A percentile compares a stretch with the other conserved stretches of the same genome.
Conservation (phyloP, 2,888 invertebrate genomes). For the Camponotus fellah region DNA sequence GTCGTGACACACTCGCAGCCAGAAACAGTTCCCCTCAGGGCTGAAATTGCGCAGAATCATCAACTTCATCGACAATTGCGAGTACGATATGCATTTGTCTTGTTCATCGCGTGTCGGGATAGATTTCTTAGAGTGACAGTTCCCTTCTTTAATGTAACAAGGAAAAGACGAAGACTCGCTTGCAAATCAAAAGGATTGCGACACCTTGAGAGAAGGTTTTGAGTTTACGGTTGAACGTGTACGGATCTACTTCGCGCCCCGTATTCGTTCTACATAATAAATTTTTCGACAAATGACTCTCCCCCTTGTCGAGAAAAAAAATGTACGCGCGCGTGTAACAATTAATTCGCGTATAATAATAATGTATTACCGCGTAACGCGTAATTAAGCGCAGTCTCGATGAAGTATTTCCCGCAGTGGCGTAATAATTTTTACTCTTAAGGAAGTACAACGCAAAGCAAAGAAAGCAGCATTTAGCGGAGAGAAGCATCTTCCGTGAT, state of each 20-base stretch:
- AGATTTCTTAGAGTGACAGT: conserved; percentile 12
- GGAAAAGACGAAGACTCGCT: background rate
- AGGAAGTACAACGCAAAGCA: conserved; percentile 5
- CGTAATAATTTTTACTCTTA: conserved; percentile 19
- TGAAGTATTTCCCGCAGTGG: conserved; percentile 24
- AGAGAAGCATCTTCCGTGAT: conserved; percentile 37
- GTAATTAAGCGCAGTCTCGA: conserved; percentile 37
- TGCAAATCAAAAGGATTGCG: conserved; percentile 16
- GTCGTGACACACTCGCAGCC: conserved; percentile 45
- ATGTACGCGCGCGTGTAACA: background rate
- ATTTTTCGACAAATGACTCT: conserved; percentile 10
- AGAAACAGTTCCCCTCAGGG: conserved; percentile 49
- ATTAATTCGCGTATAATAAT: conserved; percentile 40
- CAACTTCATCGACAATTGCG: conserved; percentile 18
- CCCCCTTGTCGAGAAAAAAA: conserved; percentile 4
- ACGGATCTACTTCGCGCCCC: conserved; percentile 2
- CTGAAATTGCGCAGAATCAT: conserved; percentile 53
- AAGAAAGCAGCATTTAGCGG: conserved; percentile 36
- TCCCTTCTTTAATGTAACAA: background rate
- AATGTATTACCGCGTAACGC: conserved; percentile 38
- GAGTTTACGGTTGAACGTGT: background rate
- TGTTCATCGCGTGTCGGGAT: conserved; percentile 21
- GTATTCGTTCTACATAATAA: conserved; percentile 26
- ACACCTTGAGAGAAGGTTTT: background rate
- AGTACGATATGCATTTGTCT: conserved; percentile 23